Percentiles rank a stretch among this genome's conserved stretches.
phyloP scores from a whole-genome alignment of 2,113 vertebrate species.

The Thunnus thynnus region DNA sequence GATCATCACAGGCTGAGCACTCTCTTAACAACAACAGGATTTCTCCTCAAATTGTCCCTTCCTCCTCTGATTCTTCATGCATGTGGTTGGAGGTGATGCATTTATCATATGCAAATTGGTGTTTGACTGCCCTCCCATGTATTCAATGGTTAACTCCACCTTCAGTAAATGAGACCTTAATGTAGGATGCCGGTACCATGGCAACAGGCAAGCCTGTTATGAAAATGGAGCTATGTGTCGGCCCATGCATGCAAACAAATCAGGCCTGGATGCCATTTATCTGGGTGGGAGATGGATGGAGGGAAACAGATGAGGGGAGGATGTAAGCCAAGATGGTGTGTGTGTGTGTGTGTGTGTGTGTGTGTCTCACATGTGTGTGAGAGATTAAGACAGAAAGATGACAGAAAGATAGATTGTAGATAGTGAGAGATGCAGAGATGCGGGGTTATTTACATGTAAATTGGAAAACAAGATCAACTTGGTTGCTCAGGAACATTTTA shows the following conservation, averaged over 20 bases:
- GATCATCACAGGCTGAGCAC: conserved; percentile 21
- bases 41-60: conserved; percentile 10
- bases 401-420: neutral
- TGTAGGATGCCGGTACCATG: conserved; percentile 55
- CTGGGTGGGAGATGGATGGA: conserved; percentile 41
- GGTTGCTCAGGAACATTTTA: too few species aligned
- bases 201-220: conserved; percentile 62
- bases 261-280: conserved; percentile 36
- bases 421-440: neutral
- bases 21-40: conserved; percentile 10
- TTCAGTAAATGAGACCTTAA: conserved; percentile 41
- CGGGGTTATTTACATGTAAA: neutral
- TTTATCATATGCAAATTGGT: conserved; percentile 51
- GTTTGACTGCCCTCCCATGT: conserved; percentile 37
- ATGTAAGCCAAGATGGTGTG: conserved; percentile 56
- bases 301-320: conserved; percentile 36
- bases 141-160: conserved; percentile 38
- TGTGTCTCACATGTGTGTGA: neutral
- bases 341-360: neutral
- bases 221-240: conserved; percentile 41
- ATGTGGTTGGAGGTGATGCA: conserved; percentile 10
- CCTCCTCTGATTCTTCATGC: neutral
- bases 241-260: conserved; percentile 48
- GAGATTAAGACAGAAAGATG: conserved; percentile 7
- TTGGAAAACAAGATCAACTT: neutral